phyloP scores from a whole-genome alignment of 2,888 invertebrate species.

The Rhopalosiphum nymphaeae region DNA sequence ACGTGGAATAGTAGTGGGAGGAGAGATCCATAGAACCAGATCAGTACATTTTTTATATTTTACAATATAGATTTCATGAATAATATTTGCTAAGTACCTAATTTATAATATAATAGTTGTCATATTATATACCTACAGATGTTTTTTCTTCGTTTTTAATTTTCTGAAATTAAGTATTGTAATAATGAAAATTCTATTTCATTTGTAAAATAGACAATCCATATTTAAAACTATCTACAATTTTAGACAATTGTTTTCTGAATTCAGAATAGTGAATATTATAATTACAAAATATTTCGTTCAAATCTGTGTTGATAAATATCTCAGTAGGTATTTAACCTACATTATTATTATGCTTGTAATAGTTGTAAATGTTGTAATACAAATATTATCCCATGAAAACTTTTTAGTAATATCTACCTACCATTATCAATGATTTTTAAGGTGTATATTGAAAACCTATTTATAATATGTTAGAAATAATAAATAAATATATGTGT shows the following conservation, averaged over 20 bases:
- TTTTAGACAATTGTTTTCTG: neutral
- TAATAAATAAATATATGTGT: neutral
- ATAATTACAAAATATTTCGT: neutral
- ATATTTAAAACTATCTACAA: neutral
- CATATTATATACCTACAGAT: neutral
- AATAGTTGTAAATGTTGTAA: no score
- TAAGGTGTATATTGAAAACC: neutral
- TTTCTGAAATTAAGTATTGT: neutral
- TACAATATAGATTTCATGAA: no score
- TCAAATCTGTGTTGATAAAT: neutral
- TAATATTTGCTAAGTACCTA: no score
- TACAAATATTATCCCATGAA: neutral
- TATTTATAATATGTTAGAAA: neutral
- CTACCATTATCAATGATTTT: neutral
- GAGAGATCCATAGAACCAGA: no score
- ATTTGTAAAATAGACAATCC: neutral
- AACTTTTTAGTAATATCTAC: neutral
- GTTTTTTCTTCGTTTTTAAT: neutral
- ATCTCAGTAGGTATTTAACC: neutral
- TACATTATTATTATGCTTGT: neutral
- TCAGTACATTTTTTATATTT: no score
- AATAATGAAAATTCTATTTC: neutral
- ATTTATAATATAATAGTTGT: neutral
- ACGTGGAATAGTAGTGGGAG: no score
- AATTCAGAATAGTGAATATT: neutral